Percentiles rank a stretch among this genome's conserved stretches.
These are phyloP conservation scores for Eupeodes luniger DNA, from an alignment of 2,888 invertebrate genomes.

Conservation along the genomic window DNA sequence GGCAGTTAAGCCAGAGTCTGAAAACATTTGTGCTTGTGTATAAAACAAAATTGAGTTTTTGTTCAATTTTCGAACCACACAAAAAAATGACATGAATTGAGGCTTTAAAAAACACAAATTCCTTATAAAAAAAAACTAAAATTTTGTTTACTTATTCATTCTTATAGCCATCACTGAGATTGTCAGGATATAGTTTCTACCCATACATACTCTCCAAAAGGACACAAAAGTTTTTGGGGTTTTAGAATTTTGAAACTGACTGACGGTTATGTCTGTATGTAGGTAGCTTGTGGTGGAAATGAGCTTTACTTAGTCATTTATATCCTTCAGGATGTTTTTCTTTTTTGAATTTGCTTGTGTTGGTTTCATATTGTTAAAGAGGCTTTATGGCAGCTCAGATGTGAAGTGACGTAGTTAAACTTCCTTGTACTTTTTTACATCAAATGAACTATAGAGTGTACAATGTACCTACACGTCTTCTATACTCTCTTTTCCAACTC, in stretches of 20 bases:
- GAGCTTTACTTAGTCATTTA: constrained; percentile 21
- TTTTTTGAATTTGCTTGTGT: background rate
- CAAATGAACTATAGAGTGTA: background rate
- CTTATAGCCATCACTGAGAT: background rate
- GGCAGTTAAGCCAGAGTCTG: background rate
- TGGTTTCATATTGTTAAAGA: background rate
- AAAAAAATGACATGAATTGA: constrained; percentile 12
- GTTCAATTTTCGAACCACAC: constrained; percentile 19
- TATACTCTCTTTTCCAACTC: background rate
- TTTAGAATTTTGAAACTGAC: background rate
- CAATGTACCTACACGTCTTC: background rate
- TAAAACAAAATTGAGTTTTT: constrained; percentile 12
- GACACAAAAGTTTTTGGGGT: background rate
- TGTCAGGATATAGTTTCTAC: background rate
- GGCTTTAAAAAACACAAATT: background rate
- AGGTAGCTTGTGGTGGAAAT: constrained; percentile 4
- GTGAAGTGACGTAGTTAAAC: background rate
- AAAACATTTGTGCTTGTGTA: background rate
- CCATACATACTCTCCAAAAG: background rate
- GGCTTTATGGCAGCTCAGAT: background rate
- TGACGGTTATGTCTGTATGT: background rate
- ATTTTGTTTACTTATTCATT: constrained; percentile 29
- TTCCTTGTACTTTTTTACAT: background rate
- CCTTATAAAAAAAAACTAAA: background rate
- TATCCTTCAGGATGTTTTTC: constrained; percentile 15